Percentiles rank a stretch among this genome's conserved stretches.
Conservation (phyloP, 2,888 invertebrate species). For the Epirrhoe alternata region DNA sequence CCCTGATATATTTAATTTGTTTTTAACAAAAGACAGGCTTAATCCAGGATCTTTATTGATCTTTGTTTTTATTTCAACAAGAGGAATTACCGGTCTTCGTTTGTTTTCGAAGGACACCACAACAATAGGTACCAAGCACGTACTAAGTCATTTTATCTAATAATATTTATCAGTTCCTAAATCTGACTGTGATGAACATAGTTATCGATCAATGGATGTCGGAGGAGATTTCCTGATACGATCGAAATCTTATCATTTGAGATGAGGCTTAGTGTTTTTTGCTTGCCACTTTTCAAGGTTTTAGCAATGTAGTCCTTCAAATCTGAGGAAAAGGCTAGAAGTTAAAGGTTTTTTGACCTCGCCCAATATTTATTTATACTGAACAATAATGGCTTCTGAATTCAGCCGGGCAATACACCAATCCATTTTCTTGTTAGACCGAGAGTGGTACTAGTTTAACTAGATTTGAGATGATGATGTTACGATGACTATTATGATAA, state of each 20-base stretch:
- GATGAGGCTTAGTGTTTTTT: background rate
- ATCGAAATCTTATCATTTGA: background rate
- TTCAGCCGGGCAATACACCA: slow-evolving; percentile 53
- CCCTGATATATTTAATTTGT: too few relatives aligned
- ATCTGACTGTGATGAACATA: too few relatives aligned
- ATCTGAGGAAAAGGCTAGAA: background rate
- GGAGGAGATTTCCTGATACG: too few relatives aligned
- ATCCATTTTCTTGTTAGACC: slow-evolving; percentile 67
- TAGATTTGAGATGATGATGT: slow-evolving; percentile 57
- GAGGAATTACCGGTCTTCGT: too few relatives aligned
- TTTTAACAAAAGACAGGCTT: too few relatives aligned
- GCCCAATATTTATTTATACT: background rate
- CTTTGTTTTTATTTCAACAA: too few relatives aligned
- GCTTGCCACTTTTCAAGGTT: background rate
- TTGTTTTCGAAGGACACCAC: too few relatives aligned
- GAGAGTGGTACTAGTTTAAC: slow-evolving; percentile 58
- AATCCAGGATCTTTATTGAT: too few relatives aligned
- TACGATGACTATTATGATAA: slow-evolving; percentile 56
- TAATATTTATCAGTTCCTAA: too few relatives aligned
- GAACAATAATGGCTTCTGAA: slow-evolving; percentile 46
- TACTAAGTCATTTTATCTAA: too few relatives aligned
- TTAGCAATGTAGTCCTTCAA: background rate
- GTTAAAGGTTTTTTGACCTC: background rate
- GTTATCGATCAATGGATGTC: too few relatives aligned
- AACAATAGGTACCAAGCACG: too few relatives aligned